phyloP scores from a whole-genome alignment of 92 coral and sea anemone genomes.

The Zoanthus gigantus region DNA sequence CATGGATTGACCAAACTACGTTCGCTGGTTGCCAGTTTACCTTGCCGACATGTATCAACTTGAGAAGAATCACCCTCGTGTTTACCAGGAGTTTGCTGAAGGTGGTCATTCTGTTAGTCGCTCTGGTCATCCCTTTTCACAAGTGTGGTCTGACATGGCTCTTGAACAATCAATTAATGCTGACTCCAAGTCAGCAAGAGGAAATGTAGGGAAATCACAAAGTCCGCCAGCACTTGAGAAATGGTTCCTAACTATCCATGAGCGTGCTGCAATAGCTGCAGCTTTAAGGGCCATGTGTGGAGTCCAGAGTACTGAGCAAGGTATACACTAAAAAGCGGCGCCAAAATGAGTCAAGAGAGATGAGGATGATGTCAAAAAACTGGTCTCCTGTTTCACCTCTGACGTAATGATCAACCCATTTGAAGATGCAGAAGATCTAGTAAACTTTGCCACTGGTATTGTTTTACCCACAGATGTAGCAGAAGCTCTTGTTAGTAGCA shows the following conservation, averaged over 20 bases:
- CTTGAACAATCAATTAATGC: background rate
- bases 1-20: constrained; percentile 63
- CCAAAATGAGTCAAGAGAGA: constrained; percentile 50
- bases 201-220: background rate
- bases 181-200: constrained; percentile 23
- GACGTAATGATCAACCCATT: constrained; percentile 52
- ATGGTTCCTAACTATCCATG: constrained; percentile 23
- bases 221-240: background rate
- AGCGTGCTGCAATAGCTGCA: constrained; percentile 53
- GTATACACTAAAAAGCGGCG: constrained; percentile 62
- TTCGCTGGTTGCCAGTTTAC: constrained; percentile 65
- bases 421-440: background rate
- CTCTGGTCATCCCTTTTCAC: constrained; percentile 22
- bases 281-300: constrained; percentile 60
- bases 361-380: constrained; percentile 47
- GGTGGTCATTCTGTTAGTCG: constrained; percentile 45
- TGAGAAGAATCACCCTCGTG: constrained; percentile 54
- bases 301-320: background rate
- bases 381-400: constrained; percentile 49
- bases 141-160: constrained; percentile 23
- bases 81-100: constrained; percentile 48
- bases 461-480: constrained; percentile 51
- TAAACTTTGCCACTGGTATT: constrained; percentile 58
- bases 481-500: constrained; percentile 16
- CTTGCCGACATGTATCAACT: constrained; percentile 59